Evolutionary conservation across 2,888 invertebrate species (phyloP).

Genomic region (Polymixis flavicincta): DNA sequence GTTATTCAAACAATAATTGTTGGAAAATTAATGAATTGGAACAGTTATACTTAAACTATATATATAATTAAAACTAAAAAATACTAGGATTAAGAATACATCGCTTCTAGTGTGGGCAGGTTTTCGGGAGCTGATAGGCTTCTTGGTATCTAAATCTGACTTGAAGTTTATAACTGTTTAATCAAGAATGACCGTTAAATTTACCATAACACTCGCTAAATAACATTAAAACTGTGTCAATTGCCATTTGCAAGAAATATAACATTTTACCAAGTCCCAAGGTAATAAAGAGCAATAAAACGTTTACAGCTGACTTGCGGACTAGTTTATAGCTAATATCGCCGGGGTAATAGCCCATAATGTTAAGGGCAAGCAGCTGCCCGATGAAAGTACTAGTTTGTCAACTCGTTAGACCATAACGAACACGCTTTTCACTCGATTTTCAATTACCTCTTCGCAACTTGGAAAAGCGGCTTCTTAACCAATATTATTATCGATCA

Average conservation of each 20-base stretch:
- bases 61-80: neutral
- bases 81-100: neutral
- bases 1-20: neutral
- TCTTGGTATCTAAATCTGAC: neutral
- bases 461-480: conserved; percentile 50
- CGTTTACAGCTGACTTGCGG: conserved; percentile 36
- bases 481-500: conserved; percentile 42
- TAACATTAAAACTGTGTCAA: conserved; percentile 36
- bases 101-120: neutral
- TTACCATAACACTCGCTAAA: neutral
- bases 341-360: conserved; percentile 71
- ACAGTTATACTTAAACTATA: neutral
- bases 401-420: conserved; percentile 73
- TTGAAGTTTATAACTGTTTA: neutral
- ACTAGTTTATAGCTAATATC: conserved; percentile 45
- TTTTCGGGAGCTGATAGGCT: neutral
- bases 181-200: neutral
- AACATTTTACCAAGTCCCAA: conserved; percentile 40
- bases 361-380: conserved; percentile 80
- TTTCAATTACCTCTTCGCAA: conserved; percentile 74
- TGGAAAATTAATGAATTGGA: neutral
- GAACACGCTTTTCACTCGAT: conserved; percentile 79
- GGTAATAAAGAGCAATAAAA: conserved; percentile 38
- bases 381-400: conserved; percentile 75
- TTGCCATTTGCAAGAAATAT: conserved; percentile 29